Evolutionary conservation across 1,140 invertebrate genomes (phyloP), one percentile per base, ranked within the genome.

Genomic region (Luehdorfia chinensis): DNA sequence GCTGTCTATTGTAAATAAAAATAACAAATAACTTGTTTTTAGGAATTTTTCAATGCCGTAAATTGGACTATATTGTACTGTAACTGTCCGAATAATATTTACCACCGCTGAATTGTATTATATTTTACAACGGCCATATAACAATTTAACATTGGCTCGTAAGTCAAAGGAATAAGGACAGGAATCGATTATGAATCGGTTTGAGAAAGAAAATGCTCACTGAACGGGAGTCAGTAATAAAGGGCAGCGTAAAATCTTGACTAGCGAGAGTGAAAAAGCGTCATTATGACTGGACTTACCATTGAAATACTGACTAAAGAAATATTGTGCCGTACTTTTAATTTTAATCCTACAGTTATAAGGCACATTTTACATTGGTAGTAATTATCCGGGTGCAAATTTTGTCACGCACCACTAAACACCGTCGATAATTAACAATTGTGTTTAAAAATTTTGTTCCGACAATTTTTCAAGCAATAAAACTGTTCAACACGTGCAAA

Each of bases 251-350:
- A 57, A 67, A 71, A 67, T 65, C 55, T 46, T 50, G 49, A 59
- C 54, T 62, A 65, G 60, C 65, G 61, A 55, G 64, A 65, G 57
- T 59, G 58, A 64, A 70, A 66, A 58, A 47, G 27, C 54, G n/a
- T 62, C 59, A 67, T 67, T 65, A 71, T 41, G 43, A 60, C 14
- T 53, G 50, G n/a, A 56, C 49, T 27, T 28, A 25, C 34, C 48
- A 52, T 62, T 55, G 11, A 43, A 47, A 5, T 15, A 21, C 37
- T 39, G 18, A 31, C 30, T 23, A 19, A 13, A 19, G 9, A 4
- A 12, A 2, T 1, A 15, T 5, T 28, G 8, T 41, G 12, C 8
- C 1, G 2, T 4, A 41, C n/a, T 43, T 30, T 43, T 8, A 43
- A 13, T 39, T 15, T 33, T 44, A 51, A 18, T 0, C 5, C 4